Evolutionary conservation across 2,113 vertebrate species (phyloP).

Genomic region (Heliornis fulica): DNA sequence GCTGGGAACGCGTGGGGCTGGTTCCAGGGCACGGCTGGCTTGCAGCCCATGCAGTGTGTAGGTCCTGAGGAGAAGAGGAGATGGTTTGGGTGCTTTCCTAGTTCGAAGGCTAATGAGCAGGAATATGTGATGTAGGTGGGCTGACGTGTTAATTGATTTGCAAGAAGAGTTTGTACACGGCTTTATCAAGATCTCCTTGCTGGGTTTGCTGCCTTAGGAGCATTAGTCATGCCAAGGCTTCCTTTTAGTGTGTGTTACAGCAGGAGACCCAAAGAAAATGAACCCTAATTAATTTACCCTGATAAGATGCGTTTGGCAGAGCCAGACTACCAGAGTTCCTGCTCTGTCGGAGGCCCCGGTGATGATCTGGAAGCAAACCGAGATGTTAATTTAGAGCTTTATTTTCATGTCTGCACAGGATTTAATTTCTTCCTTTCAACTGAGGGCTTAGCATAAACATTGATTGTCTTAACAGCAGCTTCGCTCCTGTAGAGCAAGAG

Average conservation of each 20-base stretch:
- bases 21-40: not conserved
- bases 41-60: not conserved
- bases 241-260: not conserved
- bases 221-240: not conserved
- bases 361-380: not conserved
- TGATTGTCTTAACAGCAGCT: not conserved
- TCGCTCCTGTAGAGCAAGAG: not conserved
- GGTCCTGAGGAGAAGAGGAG: not conserved
- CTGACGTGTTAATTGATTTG: not conserved
- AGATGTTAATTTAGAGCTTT: slow-evolving; percentile 3
- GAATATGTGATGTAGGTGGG: not conserved
- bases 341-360: not conserved
- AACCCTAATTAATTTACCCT: not conserved
- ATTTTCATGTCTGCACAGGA: not conserved
- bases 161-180: not conserved
- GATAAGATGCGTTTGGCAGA: not conserved
- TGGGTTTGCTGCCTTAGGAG: not conserved
- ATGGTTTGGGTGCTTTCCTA: not conserved
- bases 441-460: not conserved
- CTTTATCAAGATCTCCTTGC: not conserved
- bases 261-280: not conserved
- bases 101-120: not conserved
- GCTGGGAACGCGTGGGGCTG: not conserved
- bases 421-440: not conserved
- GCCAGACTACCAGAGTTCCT: not conserved